Conservation (phyloP, 2,797 vertebrate species). For the Pseudomugil gertrudae region DNA sequence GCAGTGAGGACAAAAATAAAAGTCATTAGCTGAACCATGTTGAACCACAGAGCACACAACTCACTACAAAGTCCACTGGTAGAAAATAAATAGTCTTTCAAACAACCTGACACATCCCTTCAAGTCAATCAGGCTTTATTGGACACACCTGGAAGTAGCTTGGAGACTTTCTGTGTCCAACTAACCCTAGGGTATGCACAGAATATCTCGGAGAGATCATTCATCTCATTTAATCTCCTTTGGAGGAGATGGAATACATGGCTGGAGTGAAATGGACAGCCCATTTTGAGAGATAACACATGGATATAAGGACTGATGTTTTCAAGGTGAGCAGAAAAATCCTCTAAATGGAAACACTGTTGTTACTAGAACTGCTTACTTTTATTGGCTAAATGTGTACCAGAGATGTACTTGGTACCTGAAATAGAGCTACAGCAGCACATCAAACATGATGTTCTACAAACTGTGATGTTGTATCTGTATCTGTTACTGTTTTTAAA, state of each 20-base stretch:
- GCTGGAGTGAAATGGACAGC: background rate
- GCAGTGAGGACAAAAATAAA: slow-evolving; percentile 5
- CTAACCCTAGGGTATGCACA: background rate
- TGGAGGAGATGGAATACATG: background rate
- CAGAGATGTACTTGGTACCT: background rate
- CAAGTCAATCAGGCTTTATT: slow-evolving; percentile 37
- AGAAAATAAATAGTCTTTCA: slow-evolving; percentile 6
- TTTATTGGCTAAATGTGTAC: slow-evolving; percentile 2
- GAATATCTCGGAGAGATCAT: background rate
- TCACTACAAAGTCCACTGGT: accelerated
- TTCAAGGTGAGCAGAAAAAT: background rate
- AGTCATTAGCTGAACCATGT: slow-evolving; percentile 21
- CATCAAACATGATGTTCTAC: slow-evolving; percentile 10
- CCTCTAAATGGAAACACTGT: background rate
- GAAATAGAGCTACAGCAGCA: background rate
- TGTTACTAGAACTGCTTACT: background rate
- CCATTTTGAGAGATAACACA: background rate
- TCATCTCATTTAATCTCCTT: background rate
- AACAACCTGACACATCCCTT: background rate
- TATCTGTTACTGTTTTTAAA: slow-evolving; percentile 1
- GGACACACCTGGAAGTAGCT: slow-evolving; percentile 40
- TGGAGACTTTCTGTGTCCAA: slow-evolving; percentile 6
- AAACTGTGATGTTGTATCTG: background rate
- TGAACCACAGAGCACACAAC: background rate
- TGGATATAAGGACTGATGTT: background rate